phyloP scores from a whole-genome alignment of 2,888 invertebrate genomes.

The Leptura quadrifasciata region DNA sequence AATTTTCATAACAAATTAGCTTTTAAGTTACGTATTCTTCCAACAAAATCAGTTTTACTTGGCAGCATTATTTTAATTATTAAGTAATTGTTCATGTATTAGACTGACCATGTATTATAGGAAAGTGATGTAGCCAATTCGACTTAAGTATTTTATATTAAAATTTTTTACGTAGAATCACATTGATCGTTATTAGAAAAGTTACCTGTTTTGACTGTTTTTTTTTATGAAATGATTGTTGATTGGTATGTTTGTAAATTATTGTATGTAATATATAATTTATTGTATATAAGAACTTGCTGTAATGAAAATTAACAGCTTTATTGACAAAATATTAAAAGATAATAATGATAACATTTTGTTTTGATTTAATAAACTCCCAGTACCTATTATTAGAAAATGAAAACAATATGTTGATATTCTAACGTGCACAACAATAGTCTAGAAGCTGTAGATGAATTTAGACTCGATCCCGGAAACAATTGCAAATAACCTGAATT shows the following conservation, averaged over 20 bases:
- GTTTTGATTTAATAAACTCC: not conserved
- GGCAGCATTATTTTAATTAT: conserved; percentile 49
- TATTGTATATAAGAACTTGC: conserved; percentile 47
- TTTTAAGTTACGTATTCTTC: conserved; percentile 28
- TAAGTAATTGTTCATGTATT: conserved; percentile 41
- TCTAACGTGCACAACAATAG: no score
- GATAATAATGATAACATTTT: conserved; percentile 11
- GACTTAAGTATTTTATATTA: conserved; percentile 60
- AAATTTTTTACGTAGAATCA: conserved; percentile 54
- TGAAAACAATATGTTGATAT: no score
- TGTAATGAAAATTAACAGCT: conserved; percentile 42
- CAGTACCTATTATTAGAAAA: no score
- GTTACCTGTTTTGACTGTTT: conserved; percentile 46
- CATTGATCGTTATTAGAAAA: conserved; percentile 56
- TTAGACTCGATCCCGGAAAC: no score
- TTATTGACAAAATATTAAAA: conserved; percentile 45
- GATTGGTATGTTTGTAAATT: conserved; percentile 44
- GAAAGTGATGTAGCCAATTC: conserved; percentile 37
- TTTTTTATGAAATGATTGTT: conserved; percentile 34
- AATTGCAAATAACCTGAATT: no score
- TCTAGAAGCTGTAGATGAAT: no score
- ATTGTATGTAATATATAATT: conserved; percentile 44
- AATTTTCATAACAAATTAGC: conserved; percentile 5
- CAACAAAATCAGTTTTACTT: conserved; percentile 44
- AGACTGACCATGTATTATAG: conserved; percentile 52